Conservation (phyloP, 2,797 vertebrate species). For the Alectoris magna region DNA sequence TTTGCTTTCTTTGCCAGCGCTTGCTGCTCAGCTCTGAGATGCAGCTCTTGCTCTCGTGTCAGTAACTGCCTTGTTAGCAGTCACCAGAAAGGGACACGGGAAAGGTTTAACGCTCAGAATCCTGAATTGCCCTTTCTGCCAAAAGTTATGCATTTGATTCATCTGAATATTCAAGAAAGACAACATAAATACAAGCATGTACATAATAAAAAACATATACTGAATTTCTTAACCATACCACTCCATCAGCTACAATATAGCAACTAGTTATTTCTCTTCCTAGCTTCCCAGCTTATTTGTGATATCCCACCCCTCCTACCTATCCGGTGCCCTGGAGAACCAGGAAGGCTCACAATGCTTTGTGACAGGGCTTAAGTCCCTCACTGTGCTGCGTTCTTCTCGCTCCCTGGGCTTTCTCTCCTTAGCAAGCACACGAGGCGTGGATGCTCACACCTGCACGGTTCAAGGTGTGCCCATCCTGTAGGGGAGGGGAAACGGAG, state of each 20-base stretch:
- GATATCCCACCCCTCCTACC: not conserved
- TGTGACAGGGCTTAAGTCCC: not conserved
- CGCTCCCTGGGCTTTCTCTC: not conserved
- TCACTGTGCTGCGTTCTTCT: not conserved
- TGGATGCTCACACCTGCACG: rapidly evolving
- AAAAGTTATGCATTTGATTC: constrained; percentile 71
- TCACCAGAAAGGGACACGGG: not conserved
- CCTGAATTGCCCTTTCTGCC: not conserved
- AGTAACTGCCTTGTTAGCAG: not conserved
- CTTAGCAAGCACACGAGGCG: not conserved
- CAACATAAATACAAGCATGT: constrained; percentile 76
- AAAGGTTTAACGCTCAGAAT: not conserved
- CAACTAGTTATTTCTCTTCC: constrained; percentile 30
- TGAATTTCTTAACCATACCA: constrained; percentile 26
- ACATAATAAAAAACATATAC: constrained; percentile 27
- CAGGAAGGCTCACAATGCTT: not conserved
- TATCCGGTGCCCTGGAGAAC: not conserved
- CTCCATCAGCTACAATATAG: not conserved
- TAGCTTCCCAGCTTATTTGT: constrained; percentile 1
- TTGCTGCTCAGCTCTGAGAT: not conserved
- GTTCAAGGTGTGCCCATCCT: not conserved
- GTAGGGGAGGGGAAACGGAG: not conserved
- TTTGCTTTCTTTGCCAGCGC: rapidly evolving
- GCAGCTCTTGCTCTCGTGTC: not conserved
- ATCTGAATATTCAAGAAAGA: constrained; percentile 56